Percentiles rank a stretch among this genome's conserved stretches.
These are phyloP conservation scores for Aleiodes testaceus DNA, from an alignment of 2,888 invertebrate species.

Conservation along the genomic window DNA sequence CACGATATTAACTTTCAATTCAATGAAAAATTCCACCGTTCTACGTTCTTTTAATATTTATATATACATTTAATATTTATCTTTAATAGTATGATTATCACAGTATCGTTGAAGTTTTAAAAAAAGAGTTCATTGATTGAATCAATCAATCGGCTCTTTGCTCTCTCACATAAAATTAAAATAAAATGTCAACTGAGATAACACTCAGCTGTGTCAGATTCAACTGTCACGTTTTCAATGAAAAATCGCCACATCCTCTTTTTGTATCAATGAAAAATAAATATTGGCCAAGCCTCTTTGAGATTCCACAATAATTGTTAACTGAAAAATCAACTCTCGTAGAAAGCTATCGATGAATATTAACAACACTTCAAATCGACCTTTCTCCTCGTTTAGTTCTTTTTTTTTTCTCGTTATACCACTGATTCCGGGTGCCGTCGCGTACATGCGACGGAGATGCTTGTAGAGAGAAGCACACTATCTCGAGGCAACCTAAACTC, in stretches of 20 bases:
- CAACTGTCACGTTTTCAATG: constrained; percentile 25
- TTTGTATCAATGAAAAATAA: no score
- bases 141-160: neutral
- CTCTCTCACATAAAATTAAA: no score
- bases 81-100: constrained; percentile 34
- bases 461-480: constrained; percentile 30
- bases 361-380: neutral
- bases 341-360: neutral
- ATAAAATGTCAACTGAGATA: constrained; percentile 10
- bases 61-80: constrained; percentile 24
- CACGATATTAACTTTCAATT: constrained; percentile 37
- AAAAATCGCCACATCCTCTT: constrained; percentile 32
- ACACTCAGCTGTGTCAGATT: neutral
- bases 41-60: constrained; percentile 18
- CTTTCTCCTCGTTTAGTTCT: neutral
- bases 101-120: constrained; percentile 34
- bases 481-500: constrained; percentile 59
- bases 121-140: constrained; percentile 4
- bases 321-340: neutral
- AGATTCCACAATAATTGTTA: neutral
- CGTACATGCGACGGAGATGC: constrained; percentile 28
- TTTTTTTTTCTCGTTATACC: neutral
- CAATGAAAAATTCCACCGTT: constrained; percentile 34
- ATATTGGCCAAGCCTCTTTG: no score
- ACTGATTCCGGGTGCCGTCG: constrained; percentile 19